A percentile compares a stretch with the other conserved stretches of the same genome.
These are phyloP conservation scores for Phyllotis vaccarum DNA, from an alignment of 2,797 vertebrate genomes.

Conservation along the genomic window DNA sequence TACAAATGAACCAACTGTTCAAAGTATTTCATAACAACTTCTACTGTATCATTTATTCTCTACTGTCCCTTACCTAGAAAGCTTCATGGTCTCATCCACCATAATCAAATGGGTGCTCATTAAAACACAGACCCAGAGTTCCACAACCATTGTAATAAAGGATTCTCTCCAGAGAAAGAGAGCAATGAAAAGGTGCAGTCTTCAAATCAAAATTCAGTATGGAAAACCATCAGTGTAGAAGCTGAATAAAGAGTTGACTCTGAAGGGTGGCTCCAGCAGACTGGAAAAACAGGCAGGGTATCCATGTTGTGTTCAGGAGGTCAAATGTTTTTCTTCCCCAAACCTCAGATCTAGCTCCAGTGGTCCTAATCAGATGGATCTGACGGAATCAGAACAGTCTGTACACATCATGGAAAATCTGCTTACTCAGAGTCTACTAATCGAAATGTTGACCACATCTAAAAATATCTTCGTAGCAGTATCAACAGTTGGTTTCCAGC, in stretches of 20 bases:
- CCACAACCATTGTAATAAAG: neutral
- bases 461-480: neutral
- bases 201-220: neutral
- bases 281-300: neutral
- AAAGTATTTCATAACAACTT: neutral
- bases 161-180: neutral
- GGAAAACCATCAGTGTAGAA: neutral
- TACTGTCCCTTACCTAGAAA: neutral
- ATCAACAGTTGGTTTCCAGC: neutral
- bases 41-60: neutral
- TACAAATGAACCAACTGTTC: neutral
- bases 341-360: neutral
- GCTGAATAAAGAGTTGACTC: neutral
- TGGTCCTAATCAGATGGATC: neutral
- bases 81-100: neutral
- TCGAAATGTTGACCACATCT: constrained; percentile 3
- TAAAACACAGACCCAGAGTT: neutral
- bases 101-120: neutral
- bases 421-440: neutral
- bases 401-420: neutral
- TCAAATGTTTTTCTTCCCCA: constrained; percentile 31
- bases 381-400: neutral
- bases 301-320: neutral
- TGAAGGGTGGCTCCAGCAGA: neutral
- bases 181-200: neutral